Evolutionary conservation across 1,140 invertebrate species (phyloP), one percentile per base, ranked within the genome.

Genomic region (Propsilocerus akamusi): DNA sequence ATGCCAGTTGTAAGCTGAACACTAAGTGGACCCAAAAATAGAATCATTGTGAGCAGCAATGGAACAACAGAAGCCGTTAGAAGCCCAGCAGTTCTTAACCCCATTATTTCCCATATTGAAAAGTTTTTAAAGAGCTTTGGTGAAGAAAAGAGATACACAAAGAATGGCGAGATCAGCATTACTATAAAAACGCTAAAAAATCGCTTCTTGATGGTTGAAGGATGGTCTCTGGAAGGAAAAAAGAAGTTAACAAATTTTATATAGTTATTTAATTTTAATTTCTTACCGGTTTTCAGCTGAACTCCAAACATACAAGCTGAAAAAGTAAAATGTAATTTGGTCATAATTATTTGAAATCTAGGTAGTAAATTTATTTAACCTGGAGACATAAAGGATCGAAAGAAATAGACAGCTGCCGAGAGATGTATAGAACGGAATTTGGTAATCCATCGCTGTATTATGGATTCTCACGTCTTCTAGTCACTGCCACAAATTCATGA

Each of bases 181-280:
- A 91, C 83, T 50, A 85, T 65, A 53, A 80, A 78, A 0, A 89
- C 86, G 68, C 88, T 91, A 46, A 86, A 72, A 62, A 92, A 93
- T 60, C 90, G 74, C 64, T 76, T 78, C 59, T 88, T 91, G 53
- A 95, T 90, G 3, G 80, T 88, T n/a, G 78, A 74, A 5, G 88
- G 85, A 68, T 93, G 86, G 63, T 91, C 81, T 57, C 86, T 87
- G 68, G 58, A 80, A 73, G 57, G 55, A 59, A 30, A 49, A 52
- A 11, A 49, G 24, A 32, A 25, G 30, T 26, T 8, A 25, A 47
- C 24, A 17, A 34, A 30, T 50, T 47, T 26, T 47, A 30, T 22
- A 17, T 17, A 46, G n/a, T 23, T 20, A n/a, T 24, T 41, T 34
- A n/a, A 47, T 26, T 26, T 24, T 28, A 52, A 47, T 51, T 51